Base-by-base conservation (phyloP, 2,888 invertebrate species). In the Parelbella ahira region DNA sequence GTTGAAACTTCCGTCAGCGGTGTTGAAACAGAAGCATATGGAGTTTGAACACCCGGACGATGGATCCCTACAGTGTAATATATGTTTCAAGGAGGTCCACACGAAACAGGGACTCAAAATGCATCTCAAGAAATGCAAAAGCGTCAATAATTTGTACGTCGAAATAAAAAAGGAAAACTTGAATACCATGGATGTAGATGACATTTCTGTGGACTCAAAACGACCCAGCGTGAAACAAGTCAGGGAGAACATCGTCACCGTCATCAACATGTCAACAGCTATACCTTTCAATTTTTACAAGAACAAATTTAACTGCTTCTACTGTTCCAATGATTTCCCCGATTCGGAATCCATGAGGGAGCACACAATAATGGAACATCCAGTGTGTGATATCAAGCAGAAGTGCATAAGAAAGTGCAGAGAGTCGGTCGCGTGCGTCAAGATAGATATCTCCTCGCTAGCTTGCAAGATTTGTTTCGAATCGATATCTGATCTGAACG, bases 261-360 rank as follows among this genome's bases (percentile, higher is more conserved):
- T 87, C 0, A 72, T 87, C 1, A 86, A 82, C 21, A 86, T 86
- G 84, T 87, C 87, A 0, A 87, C 87, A 0, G 86, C 86, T 0
- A 69, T 87, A 56, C 87, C 87, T 2, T 87, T 87, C 45, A 86
- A 81, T 48, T 86, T 86, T 45, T 83, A 76, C 51, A 83, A 84
- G 44, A 87, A 86, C 46, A 86, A 81, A 45, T 87, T 84, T 28
- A 86, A 86, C 19, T 87, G 87, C 30, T 87, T 87, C 47, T 87
- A 79, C 45, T 87, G 87, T 30, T 81, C 82, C 0, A 81, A 83
- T 67, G 83, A 84, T 37, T 87, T 87, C 19, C 55, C 67, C 0
- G 87, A 87, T 53, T 81, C 84, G 0, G 83, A 86, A 48, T 49
- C 61, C 0, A 75, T 87, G 76, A 63, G 72, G 15, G 78, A 83